Percentiles rank a stretch among this genome's conserved stretches.
Evolutionary conservation across 1,140 invertebrate species (phyloP).

Genomic region (Tetraneura akinire): DNA sequence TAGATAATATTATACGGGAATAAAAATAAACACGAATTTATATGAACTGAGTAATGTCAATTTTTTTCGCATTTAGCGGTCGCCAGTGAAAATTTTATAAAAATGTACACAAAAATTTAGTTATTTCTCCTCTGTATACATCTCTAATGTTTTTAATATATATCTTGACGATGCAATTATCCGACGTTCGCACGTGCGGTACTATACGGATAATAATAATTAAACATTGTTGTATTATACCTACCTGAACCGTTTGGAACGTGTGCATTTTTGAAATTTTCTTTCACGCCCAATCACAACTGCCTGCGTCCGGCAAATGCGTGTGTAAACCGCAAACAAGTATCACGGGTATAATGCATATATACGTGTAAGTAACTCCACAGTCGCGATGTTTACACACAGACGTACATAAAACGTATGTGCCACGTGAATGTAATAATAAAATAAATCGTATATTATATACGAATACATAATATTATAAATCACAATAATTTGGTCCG

Average conservation of each 20-base stretch:
- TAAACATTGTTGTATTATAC: not conserved
- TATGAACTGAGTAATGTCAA: too few relatives aligned
- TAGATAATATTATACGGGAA: too few relatives aligned
- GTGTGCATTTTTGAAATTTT: conserved; percentile 18
- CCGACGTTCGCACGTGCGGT: not conserved
- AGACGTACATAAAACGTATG: not conserved
- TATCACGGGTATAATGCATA: not conserved
- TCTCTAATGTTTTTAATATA: too few relatives aligned
- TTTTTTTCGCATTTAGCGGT: too few relatives aligned
- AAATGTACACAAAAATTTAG: too few relatives aligned
- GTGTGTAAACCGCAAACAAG: conserved; percentile 15
- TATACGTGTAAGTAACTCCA: conserved; percentile 21
- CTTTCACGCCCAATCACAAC: conserved; percentile 2
- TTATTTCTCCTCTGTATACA: too few relatives aligned
- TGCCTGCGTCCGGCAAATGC: not conserved
- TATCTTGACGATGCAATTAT: not conserved
- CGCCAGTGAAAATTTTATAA: too few relatives aligned
- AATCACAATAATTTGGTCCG: conserved; percentile 46
- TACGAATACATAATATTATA: too few relatives aligned
- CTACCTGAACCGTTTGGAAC: not conserved
- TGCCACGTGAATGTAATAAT: conserved; percentile 1
- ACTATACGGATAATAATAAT: not conserved
- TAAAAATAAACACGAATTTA: too few relatives aligned
- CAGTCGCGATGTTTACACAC: conserved; percentile 41
- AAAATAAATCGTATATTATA: conserved; percentile 22